Base-by-base conservation (phyloP, 1,140 invertebrate species). In the Trypoxylus dichotomus region DNA sequence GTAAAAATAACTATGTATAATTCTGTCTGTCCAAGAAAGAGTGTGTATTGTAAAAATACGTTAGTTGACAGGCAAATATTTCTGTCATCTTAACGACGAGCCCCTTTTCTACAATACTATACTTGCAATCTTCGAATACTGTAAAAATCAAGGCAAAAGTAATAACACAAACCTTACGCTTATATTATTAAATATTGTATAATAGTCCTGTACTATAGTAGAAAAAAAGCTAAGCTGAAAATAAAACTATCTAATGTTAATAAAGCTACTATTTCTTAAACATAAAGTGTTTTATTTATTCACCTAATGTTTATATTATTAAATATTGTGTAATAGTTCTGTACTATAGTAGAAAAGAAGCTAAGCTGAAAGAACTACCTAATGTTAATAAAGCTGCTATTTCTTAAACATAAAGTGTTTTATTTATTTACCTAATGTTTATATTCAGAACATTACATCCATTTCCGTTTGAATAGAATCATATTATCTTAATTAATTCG, bases 241-340 rank as follows among this genome's bases (percentile, higher is more conserved):
- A 37, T 19, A 25, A 75, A 75, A 54, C 74, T 75, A 75, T 75
- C 74, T 15, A 21, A 58, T 75, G 41, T 43, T 82, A 83, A 83
- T 83, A 85, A 85, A 83, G 81, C 83, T 83, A 82, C 72, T 47
- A 75, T 85, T 85, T 84, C 81, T 82, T 85, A 83, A 75, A 74
- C 21, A 19, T 43, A n/a, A 3, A 19, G 72, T 24, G 13, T 74
- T 74, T 74, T 74, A 74, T 68, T 68, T 21, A 58, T 6, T 58
- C 13, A 58, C 15, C 15, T 58, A 10, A 58, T 5, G 7, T 21
- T 21, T 21, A 58, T 2, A 58, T 0, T 58, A 21, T n/a, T n/a
- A n/a, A n/a, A n/a, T n/a, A 19, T n/a, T 13, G 13, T 58, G 13
- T 58, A 1, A 7, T 21, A 58, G 15, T 32, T 32, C 7, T 32